Conservation (phyloP, 2,797 vertebrate species). For the Gymnopithys bicolor region DNA sequence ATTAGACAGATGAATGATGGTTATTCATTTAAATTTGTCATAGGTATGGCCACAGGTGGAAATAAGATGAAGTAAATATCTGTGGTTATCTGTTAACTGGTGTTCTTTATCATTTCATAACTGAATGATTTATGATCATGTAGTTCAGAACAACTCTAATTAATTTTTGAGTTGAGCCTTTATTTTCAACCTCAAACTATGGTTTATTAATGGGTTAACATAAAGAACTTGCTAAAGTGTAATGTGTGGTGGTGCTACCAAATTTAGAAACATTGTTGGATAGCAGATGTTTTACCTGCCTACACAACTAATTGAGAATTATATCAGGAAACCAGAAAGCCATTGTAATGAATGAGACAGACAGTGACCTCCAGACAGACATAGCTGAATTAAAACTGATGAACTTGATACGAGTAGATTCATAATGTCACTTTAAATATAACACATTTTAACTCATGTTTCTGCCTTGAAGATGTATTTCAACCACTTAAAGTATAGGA, state of each 20-base stretch:
- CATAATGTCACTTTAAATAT: conserved; percentile 63
- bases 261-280: conserved; percentile 1
- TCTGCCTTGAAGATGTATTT: background rate
- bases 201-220: conserved; percentile 54
- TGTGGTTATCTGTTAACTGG: conserved; percentile 29
- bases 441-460: conserved; percentile 23
- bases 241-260: background rate
- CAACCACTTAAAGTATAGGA: background rate
- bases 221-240: background rate
- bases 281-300: conserved; percentile 33
- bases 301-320: conserved; percentile 65
- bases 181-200: conserved; percentile 21
- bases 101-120: conserved; percentile 40
- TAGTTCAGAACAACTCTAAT: conserved; percentile 65
- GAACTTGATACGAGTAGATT: conserved; percentile 52
- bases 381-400: conserved; percentile 70
- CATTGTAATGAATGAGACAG: conserved; percentile 59
- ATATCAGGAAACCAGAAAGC: conserved; percentile 45
- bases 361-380: conserved; percentile 35
- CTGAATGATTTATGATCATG: conserved; percentile 55
- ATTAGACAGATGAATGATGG: conserved; percentile 28
- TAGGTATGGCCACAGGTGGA: conserved; percentile 33
- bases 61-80: conserved; percentile 35
- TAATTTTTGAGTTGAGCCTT: conserved; percentile 57
- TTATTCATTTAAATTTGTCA: conserved; percentile 57